Conservation (phyloP, 1,140 invertebrate genomes). For the Tribolium madens region DNA sequence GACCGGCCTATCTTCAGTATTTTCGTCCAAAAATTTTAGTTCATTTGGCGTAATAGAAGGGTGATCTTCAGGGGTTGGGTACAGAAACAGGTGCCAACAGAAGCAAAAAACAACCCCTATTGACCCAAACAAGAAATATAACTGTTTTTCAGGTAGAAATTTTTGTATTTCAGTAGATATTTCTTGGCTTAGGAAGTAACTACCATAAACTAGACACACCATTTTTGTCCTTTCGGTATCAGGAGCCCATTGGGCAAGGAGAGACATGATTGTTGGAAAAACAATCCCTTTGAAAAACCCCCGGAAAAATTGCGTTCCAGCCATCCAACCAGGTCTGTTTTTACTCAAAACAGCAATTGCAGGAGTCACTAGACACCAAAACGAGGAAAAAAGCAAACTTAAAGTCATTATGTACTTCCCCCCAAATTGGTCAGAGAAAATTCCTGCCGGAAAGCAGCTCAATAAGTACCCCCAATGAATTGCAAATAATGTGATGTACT, state of each 20-base stretch:
- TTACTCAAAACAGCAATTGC: background rate
- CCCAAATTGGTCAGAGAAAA: background rate
- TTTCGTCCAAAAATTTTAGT: background rate
- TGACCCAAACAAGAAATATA: background rate
- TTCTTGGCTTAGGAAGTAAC: background rate
- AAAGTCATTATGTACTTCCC: background rate
- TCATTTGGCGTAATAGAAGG: background rate
- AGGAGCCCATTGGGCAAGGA: background rate
- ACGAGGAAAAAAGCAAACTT: background rate
- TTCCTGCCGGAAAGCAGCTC: background rate
- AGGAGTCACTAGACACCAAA: background rate
- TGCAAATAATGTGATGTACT: background rate
- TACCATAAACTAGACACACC: background rate
- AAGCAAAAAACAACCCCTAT: background rate
- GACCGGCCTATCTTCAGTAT: background rate
- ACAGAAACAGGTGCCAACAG: background rate
- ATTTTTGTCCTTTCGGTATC: background rate
- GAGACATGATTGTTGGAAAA: background rate
- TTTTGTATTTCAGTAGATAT: background rate
- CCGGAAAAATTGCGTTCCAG: background rate
- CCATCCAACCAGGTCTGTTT: no score
- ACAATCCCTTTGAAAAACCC: background rate
- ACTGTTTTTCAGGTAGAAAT: background rate
- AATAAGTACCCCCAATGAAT: background rate
- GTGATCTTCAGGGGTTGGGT: background rate